Percentiles rank a stretch among this genome's conserved stretches.
phyloP scores from a whole-genome alignment of 2,113 vertebrate species.

The Sphaerodactylus townsendi region DNA sequence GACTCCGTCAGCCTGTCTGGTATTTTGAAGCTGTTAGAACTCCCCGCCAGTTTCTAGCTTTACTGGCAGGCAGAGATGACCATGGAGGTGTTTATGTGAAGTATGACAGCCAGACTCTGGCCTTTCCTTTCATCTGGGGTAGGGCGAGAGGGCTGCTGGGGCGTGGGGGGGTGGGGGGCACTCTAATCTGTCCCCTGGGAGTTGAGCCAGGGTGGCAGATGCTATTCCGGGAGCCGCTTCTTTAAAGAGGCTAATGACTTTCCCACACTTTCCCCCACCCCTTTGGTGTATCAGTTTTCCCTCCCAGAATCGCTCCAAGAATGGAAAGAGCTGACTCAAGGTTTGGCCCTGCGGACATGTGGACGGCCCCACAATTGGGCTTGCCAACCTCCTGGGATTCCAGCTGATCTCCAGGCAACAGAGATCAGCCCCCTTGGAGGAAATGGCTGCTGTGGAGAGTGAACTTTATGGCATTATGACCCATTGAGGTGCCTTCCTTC shows the following conservation, averaged over 20 bases:
- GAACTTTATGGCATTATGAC: too few relatives aligned
- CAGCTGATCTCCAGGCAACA: too few relatives aligned
- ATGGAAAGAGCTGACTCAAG: not conserved
- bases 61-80: not conserved
- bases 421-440: not conserved
- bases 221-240: not conserved
- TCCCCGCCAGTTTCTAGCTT: slow-evolving; percentile 9
- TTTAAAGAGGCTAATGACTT: not conserved
- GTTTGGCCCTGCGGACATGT: not conserved
- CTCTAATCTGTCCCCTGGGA: slow-evolving; percentile 6
- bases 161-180: too few relatives aligned
- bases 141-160: not conserved
- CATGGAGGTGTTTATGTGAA: not conserved
- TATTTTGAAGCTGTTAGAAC: not conserved
- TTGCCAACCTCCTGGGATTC: too few relatives aligned
- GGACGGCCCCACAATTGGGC: not conserved
- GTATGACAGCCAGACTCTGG: not conserved
- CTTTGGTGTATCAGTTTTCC: not conserved
- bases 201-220: not conserved
- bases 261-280: not conserved
- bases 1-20: not conserved
- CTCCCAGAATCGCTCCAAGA: not conserved
- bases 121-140: slow-evolving; percentile 10
- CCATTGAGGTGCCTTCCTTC: too few relatives aligned
- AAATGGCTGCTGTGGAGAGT: too few relatives aligned